Conservation (phyloP, 2,888 invertebrate genomes). For the Hemaris fuciformis region DNA sequence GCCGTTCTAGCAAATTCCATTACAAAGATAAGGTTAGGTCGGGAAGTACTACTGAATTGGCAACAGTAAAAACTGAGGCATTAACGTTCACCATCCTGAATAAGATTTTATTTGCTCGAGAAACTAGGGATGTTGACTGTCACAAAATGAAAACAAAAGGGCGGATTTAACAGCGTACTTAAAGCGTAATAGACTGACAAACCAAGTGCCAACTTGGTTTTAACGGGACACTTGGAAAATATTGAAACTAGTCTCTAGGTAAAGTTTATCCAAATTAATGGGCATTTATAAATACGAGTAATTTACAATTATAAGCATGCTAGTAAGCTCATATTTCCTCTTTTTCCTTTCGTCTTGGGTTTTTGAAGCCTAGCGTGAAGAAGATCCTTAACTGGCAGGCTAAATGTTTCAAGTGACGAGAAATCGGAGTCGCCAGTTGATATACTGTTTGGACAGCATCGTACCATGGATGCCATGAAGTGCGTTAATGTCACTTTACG, state of each 20-base stretch:
- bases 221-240: neutral
- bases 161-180: neutral
- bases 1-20: neutral
- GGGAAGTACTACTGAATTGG: neutral
- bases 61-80: neutral
- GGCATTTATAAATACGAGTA: too few species aligned
- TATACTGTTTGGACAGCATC: too few species aligned
- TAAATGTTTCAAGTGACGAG: too few species aligned
- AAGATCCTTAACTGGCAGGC: too few species aligned
- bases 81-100: neutral
- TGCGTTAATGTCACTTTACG: too few species aligned
- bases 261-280: neutral
- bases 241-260: neutral
- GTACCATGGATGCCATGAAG: too few species aligned
- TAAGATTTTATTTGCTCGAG: neutral
- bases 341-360: too few species aligned
- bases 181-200: neutral
- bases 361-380: too few species aligned
- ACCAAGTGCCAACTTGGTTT: neutral
- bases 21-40: neutral
- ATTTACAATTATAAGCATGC: too few species aligned
- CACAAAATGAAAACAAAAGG: constrained; percentile 5
- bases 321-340: too few species aligned
- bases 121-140: neutral
- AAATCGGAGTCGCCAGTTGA: too few species aligned